Evolutionary conservation across 1,140 invertebrate genomes (phyloP).

Genomic region (Atta colombica): DNA sequence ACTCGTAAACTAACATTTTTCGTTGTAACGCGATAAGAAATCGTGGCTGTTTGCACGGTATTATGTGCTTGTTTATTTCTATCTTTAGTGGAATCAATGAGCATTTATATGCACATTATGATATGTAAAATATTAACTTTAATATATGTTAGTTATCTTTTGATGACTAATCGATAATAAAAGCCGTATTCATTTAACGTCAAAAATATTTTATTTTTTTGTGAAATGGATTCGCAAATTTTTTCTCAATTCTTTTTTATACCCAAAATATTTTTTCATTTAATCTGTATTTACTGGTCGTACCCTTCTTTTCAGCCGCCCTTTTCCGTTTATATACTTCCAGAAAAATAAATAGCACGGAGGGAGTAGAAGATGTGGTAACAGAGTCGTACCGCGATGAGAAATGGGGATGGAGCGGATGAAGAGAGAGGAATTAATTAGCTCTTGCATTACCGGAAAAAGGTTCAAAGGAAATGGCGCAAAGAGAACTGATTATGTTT

Average conservation of each 20-base stretch:
- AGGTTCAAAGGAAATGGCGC: slow-evolving; percentile 81
- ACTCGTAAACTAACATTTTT: slow-evolving; percentile 16
- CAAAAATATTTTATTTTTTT: not conserved
- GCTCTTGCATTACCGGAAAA: slow-evolving; percentile 78
- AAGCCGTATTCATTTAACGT: not conserved
- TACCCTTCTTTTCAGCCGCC: not conserved
- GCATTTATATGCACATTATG: not conserved
- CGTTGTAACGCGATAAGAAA: slow-evolving; percentile 32
- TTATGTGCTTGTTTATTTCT: slow-evolving; percentile 12
- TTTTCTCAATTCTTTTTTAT: not conserved
- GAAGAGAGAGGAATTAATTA: slow-evolving; percentile 81
- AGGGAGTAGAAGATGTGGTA: slow-evolving; percentile 38
- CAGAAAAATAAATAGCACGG: slow-evolving; percentile 77
- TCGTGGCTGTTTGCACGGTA: not conserved
- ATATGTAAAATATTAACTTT: not conserved
- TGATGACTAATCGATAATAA: not conserved
- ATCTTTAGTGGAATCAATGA: slow-evolving; percentile 15
- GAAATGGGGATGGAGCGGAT: not conserved
- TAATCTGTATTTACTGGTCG: slow-evolving; percentile 16
- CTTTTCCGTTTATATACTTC: slow-evolving; percentile 23
- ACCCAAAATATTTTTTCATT: not conserved
- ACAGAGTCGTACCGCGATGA: not conserved
- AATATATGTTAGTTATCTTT: not conserved
- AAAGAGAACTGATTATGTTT: slow-evolving; percentile 69
- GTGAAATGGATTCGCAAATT: not conserved